These are phyloP conservation scores for Zaprionus lineosus DNA, from an alignment of 2,888 invertebrate genomes.

Conservation along the genomic window DNA sequence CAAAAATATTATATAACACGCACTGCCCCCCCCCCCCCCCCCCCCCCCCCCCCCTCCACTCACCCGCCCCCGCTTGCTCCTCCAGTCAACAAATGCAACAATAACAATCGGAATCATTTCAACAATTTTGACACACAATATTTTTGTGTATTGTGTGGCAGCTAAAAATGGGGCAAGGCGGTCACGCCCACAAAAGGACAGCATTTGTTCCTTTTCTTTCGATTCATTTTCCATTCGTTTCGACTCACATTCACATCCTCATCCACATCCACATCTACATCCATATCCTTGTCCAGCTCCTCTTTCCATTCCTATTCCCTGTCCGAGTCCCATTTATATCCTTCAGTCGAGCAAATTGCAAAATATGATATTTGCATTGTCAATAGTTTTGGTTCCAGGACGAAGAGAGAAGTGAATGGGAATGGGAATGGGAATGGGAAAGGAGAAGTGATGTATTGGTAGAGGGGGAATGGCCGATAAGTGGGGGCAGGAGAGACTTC, in stretches of 20 bases:
- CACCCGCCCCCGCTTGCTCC: too few species aligned
- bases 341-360: constrained; percentile 48
- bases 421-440: too few species aligned
- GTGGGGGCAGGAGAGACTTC: too few species aligned
- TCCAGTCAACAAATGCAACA: constrained; percentile 23
- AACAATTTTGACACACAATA: constrained; percentile 67
- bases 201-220: constrained; percentile 31
- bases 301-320: not conserved
- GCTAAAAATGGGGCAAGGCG: constrained; percentile 23
- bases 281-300: too few species aligned
- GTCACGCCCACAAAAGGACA: constrained; percentile 44
- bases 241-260: too few species aligned
- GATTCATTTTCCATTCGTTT: not conserved
- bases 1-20: constrained; percentile 64
- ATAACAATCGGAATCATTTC: constrained; percentile 34
- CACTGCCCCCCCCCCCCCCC: too few species aligned
- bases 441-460: too few species aligned
- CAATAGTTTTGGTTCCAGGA: constrained; percentile 67
- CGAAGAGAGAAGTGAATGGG: too few species aligned
- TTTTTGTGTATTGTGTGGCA: constrained; percentile 51
- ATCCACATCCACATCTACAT: too few species aligned
- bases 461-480: too few species aligned
- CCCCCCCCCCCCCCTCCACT: too few species aligned
- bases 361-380: constrained; percentile 75
- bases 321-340: too few species aligned